Evolutionary conservation across 1,140 invertebrate species (phyloP), one percentile per base, ranked within the genome.

Genomic region (Meloidogyne hapla): DNA sequence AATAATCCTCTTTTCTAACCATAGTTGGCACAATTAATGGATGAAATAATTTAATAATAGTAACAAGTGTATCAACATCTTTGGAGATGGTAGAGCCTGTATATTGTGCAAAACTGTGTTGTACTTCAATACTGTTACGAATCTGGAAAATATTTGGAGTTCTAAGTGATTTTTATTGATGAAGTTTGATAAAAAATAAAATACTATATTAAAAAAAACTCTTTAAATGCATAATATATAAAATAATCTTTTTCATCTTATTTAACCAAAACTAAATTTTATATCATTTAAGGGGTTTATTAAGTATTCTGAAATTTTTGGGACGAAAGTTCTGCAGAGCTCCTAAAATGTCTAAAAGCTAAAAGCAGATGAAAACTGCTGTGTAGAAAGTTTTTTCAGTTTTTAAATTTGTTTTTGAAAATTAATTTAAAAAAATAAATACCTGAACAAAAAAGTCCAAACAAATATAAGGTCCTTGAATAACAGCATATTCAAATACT

Each of bases 391-490:
- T 5, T 33, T 33, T 33, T n/a, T n/a, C n/a, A n/a, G n/a, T n/a
- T n/a, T n/a, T 38, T 38, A 38, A 38, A 38, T 38, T 38, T 38
- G 9, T 38, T 38, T 4, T 4, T 2, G 9, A 38, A 38, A 38
- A 38, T 38, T 38, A 4, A 38, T 38, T 38, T 4, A 38, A 38
- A 45, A 45, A 45, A 45, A 21, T 61, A 33, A n/a, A 12, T 26
- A 81, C 80, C 69, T 81, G 80, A 48, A 82, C 76, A 62, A 81
- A 83, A 28, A 81, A 78, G 61, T 40, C 78, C 28, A 81, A 61
- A 40, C 74, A 64, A 68, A 81, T 82, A 61, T 83, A 81, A 13
- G 80, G 80, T 61, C 80, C 80, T 71, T 81, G 69, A 13, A 81
- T 45, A n/a, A 81, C 33, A 10, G 81, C 25, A 68, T 78, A 81